These are phyloP conservation scores for Drosophila mauritiana DNA, from an alignment of 1,140 invertebrate genomes.

Conservation along the genomic window DNA sequence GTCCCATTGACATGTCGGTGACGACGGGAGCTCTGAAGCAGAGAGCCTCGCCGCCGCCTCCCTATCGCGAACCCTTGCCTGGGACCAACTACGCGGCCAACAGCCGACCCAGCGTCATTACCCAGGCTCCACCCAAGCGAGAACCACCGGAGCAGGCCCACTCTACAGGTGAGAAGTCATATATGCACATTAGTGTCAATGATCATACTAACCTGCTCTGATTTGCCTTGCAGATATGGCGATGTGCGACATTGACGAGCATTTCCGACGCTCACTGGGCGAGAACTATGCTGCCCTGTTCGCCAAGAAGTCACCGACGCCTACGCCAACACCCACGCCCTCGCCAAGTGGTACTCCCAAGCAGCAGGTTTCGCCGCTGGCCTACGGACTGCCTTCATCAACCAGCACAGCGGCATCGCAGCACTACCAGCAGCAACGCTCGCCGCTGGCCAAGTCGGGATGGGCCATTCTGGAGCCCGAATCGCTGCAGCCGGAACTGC, in stretches of 20 bases:
- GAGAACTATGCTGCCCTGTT: constrained; percentile 94
- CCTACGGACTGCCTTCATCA: constrained; percentile 23
- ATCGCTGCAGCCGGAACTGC: constrained; percentile 61
- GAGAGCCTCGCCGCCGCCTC: constrained; percentile 78
- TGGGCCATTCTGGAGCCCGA: constrained; percentile 78
- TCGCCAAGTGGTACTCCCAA: constrained; percentile 59
- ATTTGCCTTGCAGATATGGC: constrained; percentile 86
- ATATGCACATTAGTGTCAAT: not conserved
- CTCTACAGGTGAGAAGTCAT: constrained; percentile 55
- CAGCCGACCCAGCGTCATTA: constrained; percentile 84
- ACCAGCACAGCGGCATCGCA: constrained; percentile 6
- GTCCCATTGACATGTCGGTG: constrained; percentile 85
- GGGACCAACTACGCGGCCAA: constrained; percentile 69
- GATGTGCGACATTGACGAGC: constrained; percentile 96
- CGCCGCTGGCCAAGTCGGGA: constrained; percentile 46
- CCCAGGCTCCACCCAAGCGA: constrained; percentile 84
- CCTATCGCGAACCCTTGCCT: constrained; percentile 80
- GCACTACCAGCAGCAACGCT: constrained; percentile 67
- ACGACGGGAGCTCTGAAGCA: constrained; percentile 69
- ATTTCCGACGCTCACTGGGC: constrained; percentile 96
- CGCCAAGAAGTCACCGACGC: constrained; percentile 86
- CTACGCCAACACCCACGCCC: constrained; percentile 71
- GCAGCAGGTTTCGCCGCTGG: constrained; percentile 65
- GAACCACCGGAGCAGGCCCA: constrained; percentile 55
- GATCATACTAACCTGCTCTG: not conserved